Evolutionary conservation across 2,113 vertebrate species (phyloP), one percentile per base, ranked within the genome.

Genomic region (Porphyrio hochstetteri): DNA sequence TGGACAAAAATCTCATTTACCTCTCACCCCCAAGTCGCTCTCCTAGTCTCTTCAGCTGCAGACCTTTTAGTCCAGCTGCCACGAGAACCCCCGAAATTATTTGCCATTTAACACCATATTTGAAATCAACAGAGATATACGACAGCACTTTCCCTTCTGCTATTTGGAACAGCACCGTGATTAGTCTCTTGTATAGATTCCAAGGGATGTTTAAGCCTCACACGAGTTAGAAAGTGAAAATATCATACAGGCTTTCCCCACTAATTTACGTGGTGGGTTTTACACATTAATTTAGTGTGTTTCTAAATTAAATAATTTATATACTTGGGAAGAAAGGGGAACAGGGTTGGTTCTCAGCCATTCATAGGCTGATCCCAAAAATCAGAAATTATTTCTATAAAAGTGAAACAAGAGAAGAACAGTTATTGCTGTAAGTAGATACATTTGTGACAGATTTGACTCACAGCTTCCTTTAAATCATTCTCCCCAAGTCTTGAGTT

Each of bases 181-280:
- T 78, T 71, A 92, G 68, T 82, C 68, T 60, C 80, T 91, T 80
- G 29, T 70, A 46, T 64, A 3, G 7, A 52, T 77, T 96, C 81
- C 91, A 82, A 82, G 74, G 81, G 77, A 31, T 92, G 86, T 93
- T 91, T 93, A 95, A 96, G 70, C 79, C 85, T 92, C 86, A 79
- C 42, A 79, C 28, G 53, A 94, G 28, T 79, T 71, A 79, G 0
- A 0, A 65, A 93, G 74, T 11, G 92, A 95, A 95, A 96, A 95
- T 85, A 96, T 95, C 94, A 91, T 95, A 91, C 90, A 91, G 91
- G 92, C 56, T 84, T 89, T 86, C 87, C 89, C 69, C 84, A 76
- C 86, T 89, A 91, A 93, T 91, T 87, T 92, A 75, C 55, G 80
- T 63, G 70, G 71, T 1, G 33, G 18, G 71, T 91, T 92, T 92